Evolutionary conservation across 2,113 vertebrate species (phyloP).

Genomic region (Boulengeromyrus knoepffleri): DNA sequence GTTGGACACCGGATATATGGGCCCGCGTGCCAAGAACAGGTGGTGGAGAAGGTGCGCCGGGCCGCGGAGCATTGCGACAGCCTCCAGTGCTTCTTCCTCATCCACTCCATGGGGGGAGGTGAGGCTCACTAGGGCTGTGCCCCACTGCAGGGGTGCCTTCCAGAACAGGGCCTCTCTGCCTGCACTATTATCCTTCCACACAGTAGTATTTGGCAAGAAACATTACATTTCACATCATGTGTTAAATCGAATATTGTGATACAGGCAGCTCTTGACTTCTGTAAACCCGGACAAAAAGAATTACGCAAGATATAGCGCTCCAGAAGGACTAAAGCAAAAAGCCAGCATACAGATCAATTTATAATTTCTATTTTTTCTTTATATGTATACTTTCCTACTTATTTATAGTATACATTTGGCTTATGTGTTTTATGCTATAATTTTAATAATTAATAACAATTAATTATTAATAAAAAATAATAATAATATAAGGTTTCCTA

Average conservation of each 20-base stretch:
- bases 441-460: no score
- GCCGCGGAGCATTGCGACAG: conserved; percentile 87
- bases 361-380: not conserved
- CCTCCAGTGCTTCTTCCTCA: conserved; percentile 90
- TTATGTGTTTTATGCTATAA: not conserved
- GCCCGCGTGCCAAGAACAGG: conserved; percentile 70
- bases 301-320: not conserved
- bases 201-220: not conserved
- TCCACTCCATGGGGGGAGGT: conserved; percentile 99
- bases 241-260: not conserved
- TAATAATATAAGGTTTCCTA: not conserved
- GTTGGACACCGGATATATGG: conserved; percentile 84
- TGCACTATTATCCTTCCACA: not conserved
- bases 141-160: not conserved
- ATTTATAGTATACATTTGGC: not conserved
- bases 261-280: not conserved
- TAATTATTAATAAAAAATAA: no score
- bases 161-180: not conserved
- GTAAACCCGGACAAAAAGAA: not conserved
- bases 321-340: not conserved
- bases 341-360: not conserved
- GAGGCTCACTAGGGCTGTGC: conserved; percentile 30
- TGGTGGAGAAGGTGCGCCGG: conserved; percentile 80
- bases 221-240: not conserved
- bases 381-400: not conserved